Percentiles rank a stretch among this genome's conserved stretches.
phyloP scores from a whole-genome alignment of 1,140 invertebrate genomes.

The Drosophila subobscura region DNA sequence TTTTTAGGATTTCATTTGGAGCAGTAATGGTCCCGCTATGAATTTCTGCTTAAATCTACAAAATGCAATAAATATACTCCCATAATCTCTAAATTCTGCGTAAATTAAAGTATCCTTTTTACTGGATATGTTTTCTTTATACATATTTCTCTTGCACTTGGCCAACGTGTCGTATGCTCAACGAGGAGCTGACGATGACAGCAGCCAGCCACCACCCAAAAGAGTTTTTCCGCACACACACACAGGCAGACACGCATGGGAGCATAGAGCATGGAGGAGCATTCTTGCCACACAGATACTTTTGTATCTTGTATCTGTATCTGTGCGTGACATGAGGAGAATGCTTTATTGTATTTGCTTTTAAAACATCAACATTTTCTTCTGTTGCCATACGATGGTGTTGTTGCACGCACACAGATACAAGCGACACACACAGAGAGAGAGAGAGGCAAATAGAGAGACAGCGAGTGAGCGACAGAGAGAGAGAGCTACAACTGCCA shows the following conservation, averaged over 20 bases:
- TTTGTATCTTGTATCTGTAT: constrained; percentile 4
- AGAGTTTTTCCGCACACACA: constrained; percentile 32
- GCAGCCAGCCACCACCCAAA: constrained; percentile 55
- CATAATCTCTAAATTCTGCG: constrained; percentile 34
- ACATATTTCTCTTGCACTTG: constrained; percentile 22
- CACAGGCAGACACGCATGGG: constrained; percentile 22
- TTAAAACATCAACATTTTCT: constrained; percentile 73
- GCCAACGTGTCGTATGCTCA: constrained; percentile 69
- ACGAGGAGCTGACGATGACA: constrained; percentile 9
- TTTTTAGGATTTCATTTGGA: too few relatives aligned
- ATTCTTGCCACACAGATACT: constrained; percentile 46
- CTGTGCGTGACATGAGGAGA: constrained; percentile 37
- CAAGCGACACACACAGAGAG: constrained; percentile 11
- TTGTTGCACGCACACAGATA: constrained; percentile 38
- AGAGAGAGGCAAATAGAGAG: too few relatives aligned
- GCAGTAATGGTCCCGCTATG: too few relatives aligned
- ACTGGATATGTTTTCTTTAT: constrained; percentile 9
- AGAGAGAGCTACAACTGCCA: constrained; percentile 33
- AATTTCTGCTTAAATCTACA: too few relatives aligned
- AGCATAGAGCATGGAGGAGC: constrained; percentile 29
- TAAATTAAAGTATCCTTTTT: constrained; percentile 41
- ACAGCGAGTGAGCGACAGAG: too few relatives aligned
- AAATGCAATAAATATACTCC: too few relatives aligned
- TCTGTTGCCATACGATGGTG: constrained; percentile 51
- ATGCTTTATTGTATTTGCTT: constrained; percentile 71